Conservation (phyloP, 2,113 vertebrate species). For the Corythoichthys haematopterus region DNA sequence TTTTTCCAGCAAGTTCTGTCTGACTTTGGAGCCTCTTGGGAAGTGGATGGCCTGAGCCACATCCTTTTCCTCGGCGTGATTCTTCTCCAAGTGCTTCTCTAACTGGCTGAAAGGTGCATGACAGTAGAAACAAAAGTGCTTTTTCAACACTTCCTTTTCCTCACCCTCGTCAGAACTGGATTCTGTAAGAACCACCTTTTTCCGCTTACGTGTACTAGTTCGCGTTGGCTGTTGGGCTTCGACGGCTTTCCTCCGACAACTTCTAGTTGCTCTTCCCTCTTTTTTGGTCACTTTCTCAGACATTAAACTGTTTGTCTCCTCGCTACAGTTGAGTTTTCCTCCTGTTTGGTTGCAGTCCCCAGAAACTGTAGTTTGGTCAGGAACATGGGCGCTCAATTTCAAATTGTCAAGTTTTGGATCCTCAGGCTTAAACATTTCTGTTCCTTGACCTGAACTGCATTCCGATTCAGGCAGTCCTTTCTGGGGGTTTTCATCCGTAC, state of each 20-base stretch:
- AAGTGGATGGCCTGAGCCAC: conserved; percentile 60
- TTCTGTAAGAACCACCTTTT: conserved; percentile 32
- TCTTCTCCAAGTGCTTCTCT: conserved; percentile 60
- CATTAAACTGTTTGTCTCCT: conserved; percentile 15
- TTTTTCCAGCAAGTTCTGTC: conserved; percentile 54
- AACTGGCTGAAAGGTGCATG: conserved; percentile 54
- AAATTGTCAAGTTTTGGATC: conserved; percentile 15
- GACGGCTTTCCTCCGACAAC: conserved; percentile 2
- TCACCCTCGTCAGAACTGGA: conserved; percentile 1
- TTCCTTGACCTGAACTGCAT: conserved; percentile 11
- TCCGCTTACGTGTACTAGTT: conserved; percentile 42
- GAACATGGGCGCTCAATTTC: conserved; percentile 18
- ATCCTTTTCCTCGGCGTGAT: conserved; percentile 52
- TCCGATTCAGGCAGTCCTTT: conserved; percentile 5
- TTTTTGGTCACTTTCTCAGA: conserved; percentile 5
- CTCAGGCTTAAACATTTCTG: background rate
- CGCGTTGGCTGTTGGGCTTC: conserved; percentile 32
- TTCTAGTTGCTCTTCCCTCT: background rate
- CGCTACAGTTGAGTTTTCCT: conserved; percentile 11
- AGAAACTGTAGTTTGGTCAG: background rate
- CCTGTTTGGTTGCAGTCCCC: background rate
- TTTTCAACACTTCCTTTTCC: conserved; percentile 41
- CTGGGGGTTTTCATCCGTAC: conserved; percentile 16
- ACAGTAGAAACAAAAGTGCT: conserved; percentile 64
- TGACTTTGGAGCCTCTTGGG: conserved; percentile 62